Percentiles rank a stretch among this genome's conserved stretches.
Conservation (phyloP, 1,140 invertebrate genomes). For the Cataglyphis hispanica region DNA sequence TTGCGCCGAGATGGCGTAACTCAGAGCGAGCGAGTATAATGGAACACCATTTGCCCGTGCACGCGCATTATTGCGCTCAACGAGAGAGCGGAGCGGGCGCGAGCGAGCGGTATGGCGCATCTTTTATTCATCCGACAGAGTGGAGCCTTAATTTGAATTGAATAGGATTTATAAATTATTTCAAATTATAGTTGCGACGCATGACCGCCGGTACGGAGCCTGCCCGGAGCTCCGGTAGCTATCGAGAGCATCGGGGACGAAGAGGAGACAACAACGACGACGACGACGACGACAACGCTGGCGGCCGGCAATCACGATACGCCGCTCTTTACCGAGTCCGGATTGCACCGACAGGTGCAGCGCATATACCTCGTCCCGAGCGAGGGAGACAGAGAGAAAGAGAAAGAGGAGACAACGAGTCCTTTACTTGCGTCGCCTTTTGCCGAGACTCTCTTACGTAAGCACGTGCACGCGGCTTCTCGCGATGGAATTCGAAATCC, state of each 20-base stretch:
- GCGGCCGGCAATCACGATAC: slow-evolving; percentile 57
- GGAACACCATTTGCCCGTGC: slow-evolving; percentile 79
- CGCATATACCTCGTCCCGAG: slow-evolving; percentile 22
- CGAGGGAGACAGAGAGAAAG: not conserved
- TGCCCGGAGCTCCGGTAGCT: slow-evolving; percentile 53
- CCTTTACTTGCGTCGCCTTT: slow-evolving; percentile 71
- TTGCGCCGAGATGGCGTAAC: slow-evolving; percentile 63
- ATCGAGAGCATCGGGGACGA: slow-evolving; percentile 24
- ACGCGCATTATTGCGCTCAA: slow-evolving; percentile 77
- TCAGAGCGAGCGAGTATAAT: slow-evolving; percentile 67
- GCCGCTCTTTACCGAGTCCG: slow-evolving; percentile 41
- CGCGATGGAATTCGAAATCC: slow-evolving; percentile 72
- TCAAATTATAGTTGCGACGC: slow-evolving; percentile 86
- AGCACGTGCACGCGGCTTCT: slow-evolving; percentile 66
- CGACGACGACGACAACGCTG: slow-evolving; percentile 67
- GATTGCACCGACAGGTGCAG: slow-evolving; percentile 72
- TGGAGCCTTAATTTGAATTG: slow-evolving; percentile 86
- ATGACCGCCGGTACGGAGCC: slow-evolving; percentile 76
- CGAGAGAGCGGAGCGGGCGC: slow-evolving; percentile 33
- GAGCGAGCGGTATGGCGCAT: slow-evolving; percentile 74
- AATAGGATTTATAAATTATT: slow-evolving; percentile 87
- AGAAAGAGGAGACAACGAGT: not conserved
- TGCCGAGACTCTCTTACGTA: slow-evolving; percentile 75
- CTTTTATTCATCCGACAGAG: slow-evolving; percentile 86
- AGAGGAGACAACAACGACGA: slow-evolving; percentile 21